Evolutionary conservation across 2,888 invertebrate genomes (phyloP), one percentile per base, ranked within the genome.

Genomic region (Drosophila sordidapex): DNA sequence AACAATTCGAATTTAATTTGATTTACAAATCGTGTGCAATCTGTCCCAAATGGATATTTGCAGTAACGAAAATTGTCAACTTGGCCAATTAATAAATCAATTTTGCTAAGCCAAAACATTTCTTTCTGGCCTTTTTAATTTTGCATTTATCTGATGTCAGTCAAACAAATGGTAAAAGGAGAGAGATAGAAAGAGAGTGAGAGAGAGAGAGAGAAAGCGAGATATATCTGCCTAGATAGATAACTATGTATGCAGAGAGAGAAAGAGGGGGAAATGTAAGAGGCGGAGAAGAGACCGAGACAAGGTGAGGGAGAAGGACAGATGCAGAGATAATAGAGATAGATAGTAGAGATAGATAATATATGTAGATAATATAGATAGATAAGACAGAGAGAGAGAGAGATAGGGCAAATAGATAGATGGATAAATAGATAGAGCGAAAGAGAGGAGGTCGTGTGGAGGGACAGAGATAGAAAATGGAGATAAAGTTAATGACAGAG

Each of bases 11-110:
- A 82, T 80, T 85, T 89, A 87, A 87, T 87, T 89, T 87, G 69
- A 82, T 79, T 75, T 69, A 71, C 57, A 29, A 40, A 13, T 31
- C 46, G 25, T 70, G 49, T 35, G 68, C 60, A 76, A 75, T 73
- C 4, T 31, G n/a, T 56, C 66, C 72, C 36, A 67, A 65, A 57
- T 48, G 27, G 6, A 59, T 58, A 58, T 56, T 5, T 25, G 35
- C 18, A 13, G 53, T 33, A 49, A 49, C 49, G 60, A 38, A 60
- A 65, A 67, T 74, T 81, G 87, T 85, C 87, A 83, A 72, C 74
- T 68, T 60, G 70, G 56, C 58, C 90, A 89, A 90, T 91, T 88
- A 90, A 90, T 91, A 91, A 88, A 90, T 86, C 81, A 82, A 88
- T 70, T 78, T 61, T 77, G 74, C 35, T 15, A 33, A 52, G 33